Evolutionary conservation across 2,888 invertebrate species (phyloP).

Genomic region (Drosophila mercatorum): DNA sequence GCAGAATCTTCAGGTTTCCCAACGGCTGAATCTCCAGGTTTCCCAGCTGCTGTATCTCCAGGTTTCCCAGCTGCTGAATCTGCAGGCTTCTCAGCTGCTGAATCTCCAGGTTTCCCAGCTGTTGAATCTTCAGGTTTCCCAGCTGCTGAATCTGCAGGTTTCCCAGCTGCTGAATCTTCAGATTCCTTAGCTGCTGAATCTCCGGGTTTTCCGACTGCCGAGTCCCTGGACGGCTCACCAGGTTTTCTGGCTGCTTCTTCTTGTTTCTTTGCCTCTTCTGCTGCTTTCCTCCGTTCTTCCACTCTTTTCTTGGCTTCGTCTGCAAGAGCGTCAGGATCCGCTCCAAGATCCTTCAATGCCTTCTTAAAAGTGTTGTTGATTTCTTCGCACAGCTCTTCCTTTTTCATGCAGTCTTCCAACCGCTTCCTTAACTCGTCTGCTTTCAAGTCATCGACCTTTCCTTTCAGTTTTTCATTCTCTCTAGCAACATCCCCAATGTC

Average conservation of each 20-base stretch:
- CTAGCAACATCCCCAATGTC: constrained; percentile 75
- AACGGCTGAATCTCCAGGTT: not conserved
- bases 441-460: constrained; percentile 60
- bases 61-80: not conserved
- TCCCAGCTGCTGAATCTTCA: not conserved
- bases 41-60: not conserved
- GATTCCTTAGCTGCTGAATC: not conserved
- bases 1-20: not conserved
- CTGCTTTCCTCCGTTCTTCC: constrained; percentile 17
- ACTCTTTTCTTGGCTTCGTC: constrained; percentile 5
- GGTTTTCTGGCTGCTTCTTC: not conserved
- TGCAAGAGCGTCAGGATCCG: constrained; percentile 39
- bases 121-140: constrained; percentile 4
- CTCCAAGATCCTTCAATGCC: constrained; percentile 53
- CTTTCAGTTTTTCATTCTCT: constrained; percentile 69
- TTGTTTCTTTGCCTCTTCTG: constrained; percentile 6
- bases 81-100: not conserved
- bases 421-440: constrained; percentile 62
- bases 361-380: constrained; percentile 47
- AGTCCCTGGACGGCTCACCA: not conserved
- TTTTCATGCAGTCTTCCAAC: constrained; percentile 61
- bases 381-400: constrained; percentile 55
- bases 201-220: not conserved
- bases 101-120: constrained; percentile 4
- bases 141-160: not conserved